Base-by-base conservation (phyloP, 2,113 vertebrate genomes). In the Macquaria australasica region DNA sequence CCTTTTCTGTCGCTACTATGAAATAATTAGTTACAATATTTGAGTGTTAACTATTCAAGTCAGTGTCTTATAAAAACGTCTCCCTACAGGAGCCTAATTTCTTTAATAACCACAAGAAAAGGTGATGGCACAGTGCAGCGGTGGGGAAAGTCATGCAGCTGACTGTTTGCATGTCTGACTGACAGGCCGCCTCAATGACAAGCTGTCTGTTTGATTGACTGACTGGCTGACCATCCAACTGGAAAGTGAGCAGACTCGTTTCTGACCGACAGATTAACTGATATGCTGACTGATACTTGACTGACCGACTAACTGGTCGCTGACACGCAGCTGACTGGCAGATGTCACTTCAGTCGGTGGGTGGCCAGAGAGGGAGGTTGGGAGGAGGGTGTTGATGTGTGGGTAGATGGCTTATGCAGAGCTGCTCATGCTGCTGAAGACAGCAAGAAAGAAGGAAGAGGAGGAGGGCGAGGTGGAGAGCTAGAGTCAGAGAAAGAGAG, bases 171-270 rank as follows among this genome's bases (percentile, higher is more conserved):
- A 39, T 69, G 76, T 80, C 63, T 50, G 53, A 77, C 60, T 73
- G 88, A 86, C 74, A 11, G 63, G 56, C 66, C 9, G 41, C 58
- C 39, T 83, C 53, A 69, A 69, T 62, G 84, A 88, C 92, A 86
- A 56, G 82, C 86, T 90, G 91, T 87, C 88, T 53, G 21, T 55
- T 51, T 86, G 88, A 89, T 28, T 87, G 89, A 90, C 77, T 68
- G 88, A 76, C 64, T 15, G 75, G 68, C 74, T 50, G 86, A 55
- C 31, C 34, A 55, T 58, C 72, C 41, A 20, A 70, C 64, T 56
- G 64, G 59, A 70, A 66, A 81, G 76, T 9, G 8, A 64, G 58
- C 69, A 59, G 76, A 45, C 64, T 72, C 2, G 1, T 50, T 15
- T 62, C 64, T 79, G 76, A 77, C 68, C 41, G 69, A 41, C 87